phyloP scores from a whole-genome alignment of 2,113 vertebrate species.

The Macquaria ambigua region DNA sequence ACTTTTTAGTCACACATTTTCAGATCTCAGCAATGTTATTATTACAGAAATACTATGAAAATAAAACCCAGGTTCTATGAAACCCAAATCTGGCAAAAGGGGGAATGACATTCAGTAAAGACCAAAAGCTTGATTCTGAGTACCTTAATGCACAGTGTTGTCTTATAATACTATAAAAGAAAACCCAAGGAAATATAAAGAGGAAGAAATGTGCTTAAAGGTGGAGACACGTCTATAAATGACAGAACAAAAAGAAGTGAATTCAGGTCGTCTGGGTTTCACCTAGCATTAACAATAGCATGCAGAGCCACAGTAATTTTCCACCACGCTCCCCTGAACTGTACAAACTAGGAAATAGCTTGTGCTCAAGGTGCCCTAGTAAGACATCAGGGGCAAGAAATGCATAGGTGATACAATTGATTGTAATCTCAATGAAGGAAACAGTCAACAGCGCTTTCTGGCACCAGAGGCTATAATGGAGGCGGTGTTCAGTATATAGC shows the following conservation, averaged over 20 bases:
- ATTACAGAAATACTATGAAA: too few relatives aligned
- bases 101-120: background rate
- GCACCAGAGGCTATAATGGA: slow-evolving; percentile 59
- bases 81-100: too few relatives aligned
- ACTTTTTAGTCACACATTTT: background rate
- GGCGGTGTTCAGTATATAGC: slow-evolving; percentile 46
- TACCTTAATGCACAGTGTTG: background rate
- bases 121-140: background rate
- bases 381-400: slow-evolving; percentile 54
- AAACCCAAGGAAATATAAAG: background rate
- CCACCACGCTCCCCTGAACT: slow-evolving; percentile 3
- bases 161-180: background rate
- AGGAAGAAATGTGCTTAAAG: background rate
- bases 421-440: slow-evolving; percentile 63
- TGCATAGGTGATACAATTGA: slow-evolving; percentile 47
- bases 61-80: too few relatives aligned
- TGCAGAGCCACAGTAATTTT: background rate
- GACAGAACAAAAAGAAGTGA: background rate
- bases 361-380: slow-evolving; percentile 26
- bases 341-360: slow-evolving; percentile 20
- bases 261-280: background rate
- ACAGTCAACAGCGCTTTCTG: slow-evolving; percentile 64
- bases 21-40: background rate
- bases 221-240: background rate
- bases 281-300: background rate